Conservation (phyloP, 2,113 vertebrate genomes). For the Neolamprologus hecqui region DNA sequence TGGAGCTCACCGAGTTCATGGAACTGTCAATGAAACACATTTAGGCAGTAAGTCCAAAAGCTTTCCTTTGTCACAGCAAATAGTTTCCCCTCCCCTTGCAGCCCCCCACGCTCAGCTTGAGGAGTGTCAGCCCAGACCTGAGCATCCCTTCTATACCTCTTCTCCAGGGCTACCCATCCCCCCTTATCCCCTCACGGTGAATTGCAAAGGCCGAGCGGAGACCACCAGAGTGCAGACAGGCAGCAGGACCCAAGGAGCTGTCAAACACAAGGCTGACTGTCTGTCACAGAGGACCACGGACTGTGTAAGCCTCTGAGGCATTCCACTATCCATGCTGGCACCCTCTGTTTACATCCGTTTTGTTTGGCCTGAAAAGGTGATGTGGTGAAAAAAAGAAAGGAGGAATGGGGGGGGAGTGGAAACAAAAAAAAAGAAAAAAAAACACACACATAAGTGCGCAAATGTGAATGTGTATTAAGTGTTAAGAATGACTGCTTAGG, state of each 20-base stretch:
- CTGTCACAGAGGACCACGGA: conserved; percentile 63
- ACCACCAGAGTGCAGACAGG: conserved; percentile 57
- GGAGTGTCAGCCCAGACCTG: conserved; percentile 18
- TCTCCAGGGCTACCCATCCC: conserved; percentile 17
- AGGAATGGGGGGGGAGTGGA: not conserved
- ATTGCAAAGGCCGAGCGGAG: conserved; percentile 35
- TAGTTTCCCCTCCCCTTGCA: not conserved
- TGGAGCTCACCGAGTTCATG: not conserved
- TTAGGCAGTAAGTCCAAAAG: not conserved
- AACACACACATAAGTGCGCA: conserved; percentile 24
- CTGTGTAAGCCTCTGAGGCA: conserved; percentile 64
- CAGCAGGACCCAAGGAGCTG: conserved; percentile 54
- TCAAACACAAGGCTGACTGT: conserved; percentile 62
- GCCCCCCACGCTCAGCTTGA: not conserved
- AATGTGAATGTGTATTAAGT: conserved; percentile 7
- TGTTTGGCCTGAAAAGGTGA: conserved; percentile 70
- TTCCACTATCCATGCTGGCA: conserved; percentile 62
- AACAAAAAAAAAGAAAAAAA: not conserved
- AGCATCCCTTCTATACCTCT: conserved; percentile 24
- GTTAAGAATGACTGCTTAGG: conserved; percentile 28
- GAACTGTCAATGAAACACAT: not conserved
- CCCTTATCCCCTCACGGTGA: conserved; percentile 25
- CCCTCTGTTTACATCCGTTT: conserved; percentile 69
- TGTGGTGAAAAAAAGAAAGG: conserved; percentile 42
- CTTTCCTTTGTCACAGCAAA: not conserved